Evolutionary conservation across 1,140 invertebrate genomes (phyloP).

Genomic region (Ephestia elutella): DNA sequence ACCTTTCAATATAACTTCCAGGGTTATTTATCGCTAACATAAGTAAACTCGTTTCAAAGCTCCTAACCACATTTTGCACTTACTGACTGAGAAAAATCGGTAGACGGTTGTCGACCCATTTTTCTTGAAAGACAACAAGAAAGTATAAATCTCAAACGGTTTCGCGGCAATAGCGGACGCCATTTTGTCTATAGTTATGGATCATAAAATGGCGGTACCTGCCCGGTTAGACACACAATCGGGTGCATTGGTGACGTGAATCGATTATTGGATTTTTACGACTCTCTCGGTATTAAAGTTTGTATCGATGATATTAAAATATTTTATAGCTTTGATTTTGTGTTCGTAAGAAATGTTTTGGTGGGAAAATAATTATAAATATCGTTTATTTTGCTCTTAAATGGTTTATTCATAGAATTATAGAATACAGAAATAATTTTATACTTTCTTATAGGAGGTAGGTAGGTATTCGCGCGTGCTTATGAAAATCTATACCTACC

Average conservation of each 20-base stretch:
- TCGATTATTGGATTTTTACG: background rate
- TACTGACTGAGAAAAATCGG: slow-evolving; percentile 2
- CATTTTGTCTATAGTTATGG: slow-evolving; percentile 4
- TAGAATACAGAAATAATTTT: too few species aligned
- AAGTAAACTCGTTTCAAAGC: background rate
- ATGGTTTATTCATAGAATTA: background rate
- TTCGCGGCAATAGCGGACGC: background rate
- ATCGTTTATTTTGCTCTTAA: too few species aligned
- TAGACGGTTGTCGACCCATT: background rate
- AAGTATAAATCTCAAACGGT: background rate
- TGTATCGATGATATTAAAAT: too few species aligned
- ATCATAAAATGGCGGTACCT: background rate
- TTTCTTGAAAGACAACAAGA: background rate
- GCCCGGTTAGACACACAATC: background rate
- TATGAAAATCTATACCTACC: too few species aligned
- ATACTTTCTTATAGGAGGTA: too few species aligned
- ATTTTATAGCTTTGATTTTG: background rate
- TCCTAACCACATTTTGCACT: slow-evolving; percentile 1
- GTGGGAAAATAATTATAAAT: too few species aligned
- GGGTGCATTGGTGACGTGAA: background rate
- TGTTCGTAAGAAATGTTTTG: background rate
- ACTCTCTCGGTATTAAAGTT: background rate
- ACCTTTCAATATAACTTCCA: slow-evolving; percentile 1
- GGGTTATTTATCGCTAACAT: background rate
- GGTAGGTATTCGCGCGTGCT: too few species aligned